Conservation (phyloP, 1,140 invertebrate species). For the Cherax destructor region DNA sequence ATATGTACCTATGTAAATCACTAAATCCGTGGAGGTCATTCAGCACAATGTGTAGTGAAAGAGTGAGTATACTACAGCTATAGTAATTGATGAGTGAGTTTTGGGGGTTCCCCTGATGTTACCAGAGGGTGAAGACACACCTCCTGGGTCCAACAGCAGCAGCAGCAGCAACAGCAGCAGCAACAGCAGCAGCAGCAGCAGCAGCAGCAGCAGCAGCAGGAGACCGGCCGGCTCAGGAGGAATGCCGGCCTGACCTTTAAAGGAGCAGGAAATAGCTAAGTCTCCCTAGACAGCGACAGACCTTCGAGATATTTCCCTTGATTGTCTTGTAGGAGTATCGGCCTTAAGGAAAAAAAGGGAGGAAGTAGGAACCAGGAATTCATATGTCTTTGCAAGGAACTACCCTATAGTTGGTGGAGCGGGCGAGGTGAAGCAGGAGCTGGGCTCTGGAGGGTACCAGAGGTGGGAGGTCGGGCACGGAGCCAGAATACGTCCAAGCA, state of each 20-base stretch:
- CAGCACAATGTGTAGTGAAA: background rate
- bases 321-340: background rate
- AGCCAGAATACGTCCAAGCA: background rate
- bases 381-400: background rate
- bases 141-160: background rate
- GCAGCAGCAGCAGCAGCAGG: background rate
- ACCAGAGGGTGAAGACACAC: background rate
- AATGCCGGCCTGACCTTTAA: constrained; percentile 7
- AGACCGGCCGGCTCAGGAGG: background rate
- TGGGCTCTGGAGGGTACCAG: background rate
- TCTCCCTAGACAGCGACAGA: background rate
- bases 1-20: too few species aligned
- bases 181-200: background rate
- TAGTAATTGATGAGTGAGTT: background rate
- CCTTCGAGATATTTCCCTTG: background rate
- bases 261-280: constrained; percentile 8
- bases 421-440: background rate
- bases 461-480: background rate
- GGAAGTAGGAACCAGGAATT: background rate
- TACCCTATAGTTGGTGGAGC: background rate
- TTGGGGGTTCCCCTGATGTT: background rate
- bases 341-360: background rate
- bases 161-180: background rate
- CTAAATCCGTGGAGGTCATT: too few species aligned
- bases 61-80: background rate